phyloP scores from a whole-genome alignment of 1,140 invertebrate species.

The Magallana gigas region DNA sequence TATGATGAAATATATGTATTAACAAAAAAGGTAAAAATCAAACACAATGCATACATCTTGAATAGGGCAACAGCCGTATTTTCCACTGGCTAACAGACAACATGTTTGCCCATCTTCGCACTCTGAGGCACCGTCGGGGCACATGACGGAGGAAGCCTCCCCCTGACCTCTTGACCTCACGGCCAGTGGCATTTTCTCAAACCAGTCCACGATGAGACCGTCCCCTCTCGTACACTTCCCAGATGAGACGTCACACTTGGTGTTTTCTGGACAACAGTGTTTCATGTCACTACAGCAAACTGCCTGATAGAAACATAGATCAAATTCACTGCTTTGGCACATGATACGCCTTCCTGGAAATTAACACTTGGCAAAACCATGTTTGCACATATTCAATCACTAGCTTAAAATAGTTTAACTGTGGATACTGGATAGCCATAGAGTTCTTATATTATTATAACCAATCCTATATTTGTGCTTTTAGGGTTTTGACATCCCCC shows the following conservation, averaged over 20 bases:
- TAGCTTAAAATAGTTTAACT: no score
- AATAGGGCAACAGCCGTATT: slow-evolving; percentile 79
- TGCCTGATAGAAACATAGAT: slow-evolving; percentile 64
- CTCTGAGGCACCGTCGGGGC: slow-evolving; percentile 66
- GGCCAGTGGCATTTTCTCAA: slow-evolving; percentile 50
- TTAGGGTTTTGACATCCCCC: no score
- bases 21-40: no score
- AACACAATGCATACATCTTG: slow-evolving; percentile 59
- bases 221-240: slow-evolving; percentile 61
- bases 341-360: no score
- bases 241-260: slow-evolving; percentile 64
- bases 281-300: slow-evolving; percentile 73
- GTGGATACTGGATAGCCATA: no score
- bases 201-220: slow-evolving; percentile 47
- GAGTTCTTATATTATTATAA: no score
- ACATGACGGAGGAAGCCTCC: slow-evolving; percentile 51
- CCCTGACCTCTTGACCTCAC: neutral
- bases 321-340: no score
- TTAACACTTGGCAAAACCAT: no score
- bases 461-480: no score
- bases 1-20: no score
- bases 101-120: slow-evolving; percentile 79
- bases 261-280: slow-evolving; percentile 73
- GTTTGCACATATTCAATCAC: no score
- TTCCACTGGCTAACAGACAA: slow-evolving; percentile 72